Evolutionary conservation across 2,888 invertebrate genomes (phyloP).

Genomic region (Serripes groenlandicus): DNA sequence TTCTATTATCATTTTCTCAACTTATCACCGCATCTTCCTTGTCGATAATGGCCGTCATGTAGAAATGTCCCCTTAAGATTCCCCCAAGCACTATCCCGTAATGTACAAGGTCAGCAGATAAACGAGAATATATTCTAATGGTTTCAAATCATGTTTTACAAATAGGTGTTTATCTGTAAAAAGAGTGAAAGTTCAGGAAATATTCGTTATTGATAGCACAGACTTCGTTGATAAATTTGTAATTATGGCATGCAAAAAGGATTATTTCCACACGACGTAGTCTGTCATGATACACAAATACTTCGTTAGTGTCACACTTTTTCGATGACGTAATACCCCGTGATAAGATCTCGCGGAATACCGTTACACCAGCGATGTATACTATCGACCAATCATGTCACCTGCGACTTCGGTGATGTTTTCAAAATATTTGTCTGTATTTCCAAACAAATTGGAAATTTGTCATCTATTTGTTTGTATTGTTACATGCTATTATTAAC

Average conservation of each 20-base stretch:
- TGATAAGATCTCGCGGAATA: constrained; percentile 21
- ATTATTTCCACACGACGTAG: too few species aligned
- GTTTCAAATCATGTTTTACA: too few species aligned
- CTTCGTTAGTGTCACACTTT: constrained; percentile 55
- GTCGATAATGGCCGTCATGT: constrained; percentile 12
- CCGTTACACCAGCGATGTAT: constrained; percentile 22
- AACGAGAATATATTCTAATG: too few species aligned
- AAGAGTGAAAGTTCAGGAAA: too few species aligned
- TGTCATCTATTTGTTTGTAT: constrained; percentile 3
- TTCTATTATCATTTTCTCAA: constrained; percentile 8
- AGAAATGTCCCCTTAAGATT: too few species aligned
- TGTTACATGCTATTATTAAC: background rate
- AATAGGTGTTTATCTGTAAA: too few species aligned
- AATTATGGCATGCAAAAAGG: too few species aligned
- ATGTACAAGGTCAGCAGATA: too few species aligned
- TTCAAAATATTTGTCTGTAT: constrained; percentile 17
- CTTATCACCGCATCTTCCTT: constrained; percentile 9
- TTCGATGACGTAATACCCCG: constrained; percentile 39
- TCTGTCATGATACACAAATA: constrained; percentile 50
- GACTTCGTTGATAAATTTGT: too few species aligned
- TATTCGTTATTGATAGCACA: too few species aligned
- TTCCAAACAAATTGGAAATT: background rate
- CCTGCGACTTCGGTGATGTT: constrained; percentile 2
- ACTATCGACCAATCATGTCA: constrained; percentile 15
- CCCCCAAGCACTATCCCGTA: too few species aligned